phyloP scores from a whole-genome alignment of 1,140 invertebrate genomes.

The Drosophila nannoptera region DNA sequence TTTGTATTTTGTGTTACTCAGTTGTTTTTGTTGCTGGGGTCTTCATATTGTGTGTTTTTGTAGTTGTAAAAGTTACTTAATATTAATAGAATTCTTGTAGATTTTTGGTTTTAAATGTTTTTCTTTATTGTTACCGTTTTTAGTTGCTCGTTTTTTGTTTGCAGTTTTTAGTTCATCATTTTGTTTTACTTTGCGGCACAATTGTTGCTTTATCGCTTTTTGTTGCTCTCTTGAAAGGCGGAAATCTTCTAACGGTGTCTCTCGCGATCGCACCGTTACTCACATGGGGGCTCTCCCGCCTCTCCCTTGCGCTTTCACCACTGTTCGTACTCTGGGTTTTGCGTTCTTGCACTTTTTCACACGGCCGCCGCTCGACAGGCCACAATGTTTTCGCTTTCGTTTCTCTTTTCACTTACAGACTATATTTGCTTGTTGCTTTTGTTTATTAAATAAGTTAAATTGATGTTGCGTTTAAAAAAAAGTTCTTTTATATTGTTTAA shows the following conservation, averaged over 20 bases:
- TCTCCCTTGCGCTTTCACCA: slow-evolving; percentile 2
- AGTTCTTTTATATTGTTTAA: slow-evolving; percentile 63
- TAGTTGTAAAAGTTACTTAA: slow-evolving; percentile 72
- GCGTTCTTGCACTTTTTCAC: slow-evolving; percentile 31
- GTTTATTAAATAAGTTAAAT: slow-evolving; percentile 71
- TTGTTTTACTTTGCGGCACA: slow-evolving; percentile 63
- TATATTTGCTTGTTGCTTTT: slow-evolving; percentile 47
- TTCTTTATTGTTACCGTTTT: slow-evolving; percentile 72
- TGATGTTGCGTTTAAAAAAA: slow-evolving; percentile 78
- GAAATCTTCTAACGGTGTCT: slow-evolving; percentile 31
- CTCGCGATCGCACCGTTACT: slow-evolving; percentile 18
- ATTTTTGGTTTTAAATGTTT: slow-evolving; percentile 78
- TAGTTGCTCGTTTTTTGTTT: slow-evolving; percentile 44
- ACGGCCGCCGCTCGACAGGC: slow-evolving; percentile 25
- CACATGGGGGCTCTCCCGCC: slow-evolving; percentile 3
- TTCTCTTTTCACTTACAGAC: slow-evolving; percentile 42
- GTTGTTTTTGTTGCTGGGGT: slow-evolving; percentile 51
- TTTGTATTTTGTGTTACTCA: slow-evolving; percentile 51
- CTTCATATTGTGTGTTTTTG: slow-evolving; percentile 41
- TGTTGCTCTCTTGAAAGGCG: slow-evolving; percentile 34
- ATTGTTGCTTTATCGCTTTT: slow-evolving; percentile 70
- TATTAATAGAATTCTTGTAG: slow-evolving; percentile 76
- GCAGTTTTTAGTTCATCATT: slow-evolving; percentile 34
- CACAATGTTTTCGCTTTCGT: slow-evolving; percentile 30
- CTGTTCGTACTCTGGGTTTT: background rate